A percentile compares a stretch with the other conserved stretches of the same genome.
phyloP scores from a whole-genome alignment of 92 coral and sea anemone species.

The Isaurus tuberculatus region DNA sequence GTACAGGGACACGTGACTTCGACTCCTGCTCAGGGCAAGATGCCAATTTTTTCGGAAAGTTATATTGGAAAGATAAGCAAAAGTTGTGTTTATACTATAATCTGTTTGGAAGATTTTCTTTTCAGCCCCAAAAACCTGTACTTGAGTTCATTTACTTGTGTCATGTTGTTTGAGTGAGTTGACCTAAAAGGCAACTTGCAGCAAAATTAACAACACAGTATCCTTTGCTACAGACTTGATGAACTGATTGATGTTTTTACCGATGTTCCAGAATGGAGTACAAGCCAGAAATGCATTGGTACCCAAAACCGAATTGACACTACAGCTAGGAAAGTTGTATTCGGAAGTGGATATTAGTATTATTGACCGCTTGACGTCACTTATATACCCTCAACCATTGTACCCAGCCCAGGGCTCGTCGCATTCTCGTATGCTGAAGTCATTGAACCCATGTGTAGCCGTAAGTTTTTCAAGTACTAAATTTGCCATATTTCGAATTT shows the following conservation, averaged over 20 bases:
- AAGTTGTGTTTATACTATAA: too few species aligned
- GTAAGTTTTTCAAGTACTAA: slow-evolving; percentile 48
- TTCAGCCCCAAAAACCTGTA: too few species aligned
- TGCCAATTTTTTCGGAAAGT: too few species aligned
- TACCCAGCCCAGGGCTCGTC: slow-evolving; percentile 72
- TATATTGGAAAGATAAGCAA: too few species aligned
- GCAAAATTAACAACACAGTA: not conserved
- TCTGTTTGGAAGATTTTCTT: too few species aligned
- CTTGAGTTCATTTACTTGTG: too few species aligned
- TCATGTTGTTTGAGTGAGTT: not conserved
- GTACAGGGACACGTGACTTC: too few species aligned
- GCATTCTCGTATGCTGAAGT: slow-evolving; percentile 83
- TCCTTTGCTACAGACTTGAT: not conserved
- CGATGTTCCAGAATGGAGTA: slow-evolving; percentile 72
- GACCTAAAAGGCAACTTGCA: not conserved
- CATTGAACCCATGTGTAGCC: slow-evolving; percentile 75
- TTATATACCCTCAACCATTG: slow-evolving; percentile 76
- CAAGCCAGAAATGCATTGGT: slow-evolving; percentile 85
- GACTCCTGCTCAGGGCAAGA: too few species aligned
- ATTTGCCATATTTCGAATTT: not conserved
- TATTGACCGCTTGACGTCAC: slow-evolving; percentile 83
- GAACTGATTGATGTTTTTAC: not conserved
- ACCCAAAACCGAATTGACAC: slow-evolving; percentile 84
- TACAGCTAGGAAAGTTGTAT: slow-evolving; percentile 84
- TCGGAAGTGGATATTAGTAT: slow-evolving; percentile 89